These are phyloP conservation scores for Hemicordylus capensis DNA, from an alignment of 2,113 vertebrate species.

Conservation along the genomic window DNA sequence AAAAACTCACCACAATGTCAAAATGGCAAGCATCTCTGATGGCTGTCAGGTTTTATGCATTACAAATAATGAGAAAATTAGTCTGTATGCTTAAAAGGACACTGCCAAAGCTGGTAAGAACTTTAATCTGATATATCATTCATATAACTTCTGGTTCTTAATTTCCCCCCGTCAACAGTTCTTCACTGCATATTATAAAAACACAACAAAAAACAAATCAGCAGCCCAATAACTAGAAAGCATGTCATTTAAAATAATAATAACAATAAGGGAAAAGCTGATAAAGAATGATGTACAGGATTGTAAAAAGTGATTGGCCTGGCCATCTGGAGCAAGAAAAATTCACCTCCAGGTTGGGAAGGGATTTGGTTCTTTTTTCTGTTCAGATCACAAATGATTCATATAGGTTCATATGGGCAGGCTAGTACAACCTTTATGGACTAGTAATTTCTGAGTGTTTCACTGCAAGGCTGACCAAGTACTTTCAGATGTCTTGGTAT, in stretches of 20 bases:
- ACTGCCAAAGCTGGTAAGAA: conserved; percentile 29
- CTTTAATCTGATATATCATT: neutral
- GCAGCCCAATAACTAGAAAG: neutral
- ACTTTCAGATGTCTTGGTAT: neutral
- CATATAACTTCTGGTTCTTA: neutral
- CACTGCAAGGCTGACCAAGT: neutral
- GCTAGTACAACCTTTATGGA: neutral
- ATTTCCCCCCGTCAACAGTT: neutral
- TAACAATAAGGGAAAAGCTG: neutral
- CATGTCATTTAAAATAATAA: neutral
- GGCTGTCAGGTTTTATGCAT: conserved; percentile 31
- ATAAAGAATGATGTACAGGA: neutral
- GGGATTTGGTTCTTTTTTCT: neutral
- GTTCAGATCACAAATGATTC: neutral
- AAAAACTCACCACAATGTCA: conserved; percentile 36
- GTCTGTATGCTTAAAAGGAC: conserved; percentile 39
- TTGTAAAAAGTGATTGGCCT: neutral
- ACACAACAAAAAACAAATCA: neutral
- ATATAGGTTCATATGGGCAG: neutral
- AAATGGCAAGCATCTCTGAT: conserved; percentile 57
- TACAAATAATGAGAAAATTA: conserved; percentile 45
- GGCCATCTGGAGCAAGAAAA: neutral
- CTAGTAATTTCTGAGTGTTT: neutral
- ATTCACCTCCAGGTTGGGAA: neutral
- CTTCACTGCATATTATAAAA: neutral